Conservation (phyloP, 2,797 vertebrate species). For the Clarias pachynema region DNA sequence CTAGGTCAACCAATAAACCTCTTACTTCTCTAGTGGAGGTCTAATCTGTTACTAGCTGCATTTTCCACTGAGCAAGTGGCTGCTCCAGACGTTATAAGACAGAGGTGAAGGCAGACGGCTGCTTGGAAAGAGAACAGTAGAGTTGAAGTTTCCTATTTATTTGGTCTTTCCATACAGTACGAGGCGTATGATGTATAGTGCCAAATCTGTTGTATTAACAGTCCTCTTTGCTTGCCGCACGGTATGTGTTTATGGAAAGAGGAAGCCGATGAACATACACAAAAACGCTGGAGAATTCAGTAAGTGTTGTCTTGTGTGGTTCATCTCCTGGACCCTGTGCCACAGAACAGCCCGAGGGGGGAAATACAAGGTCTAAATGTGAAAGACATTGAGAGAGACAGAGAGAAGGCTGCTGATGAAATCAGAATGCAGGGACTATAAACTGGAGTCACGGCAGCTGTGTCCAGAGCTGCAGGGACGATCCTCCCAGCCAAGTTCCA, state of each 20-base stretch:
- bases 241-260: constrained; percentile 21
- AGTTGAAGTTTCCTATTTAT: constrained; percentile 11
- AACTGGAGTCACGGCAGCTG: constrained; percentile 71
- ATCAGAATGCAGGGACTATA: constrained; percentile 61
- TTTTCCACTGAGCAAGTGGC: constrained; percentile 56
- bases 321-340: constrained; percentile 27
- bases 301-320: constrained; percentile 35
- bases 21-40: constrained; percentile 66
- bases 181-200: constrained; percentile 28
- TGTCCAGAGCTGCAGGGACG: constrained; percentile 73
- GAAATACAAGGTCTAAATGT: constrained; percentile 56
- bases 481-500: constrained; percentile 75
- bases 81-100: constrained; percentile 46
- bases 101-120: background rate
- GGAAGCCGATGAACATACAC: constrained; percentile 21
- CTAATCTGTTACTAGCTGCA: constrained; percentile 63
- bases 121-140: constrained; percentile 23
- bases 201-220: constrained; percentile 28
- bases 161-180: constrained; percentile 25
- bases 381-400: constrained; percentile 48
- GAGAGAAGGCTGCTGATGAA: constrained; percentile 65
- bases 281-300: constrained; percentile 23
- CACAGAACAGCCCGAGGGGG: constrained; percentile 34
- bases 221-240: constrained; percentile 12
- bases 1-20: constrained; percentile 65